phyloP scores from a whole-genome alignment of 2,113 vertebrate genomes.

The Microtus richardsoni region DNA sequence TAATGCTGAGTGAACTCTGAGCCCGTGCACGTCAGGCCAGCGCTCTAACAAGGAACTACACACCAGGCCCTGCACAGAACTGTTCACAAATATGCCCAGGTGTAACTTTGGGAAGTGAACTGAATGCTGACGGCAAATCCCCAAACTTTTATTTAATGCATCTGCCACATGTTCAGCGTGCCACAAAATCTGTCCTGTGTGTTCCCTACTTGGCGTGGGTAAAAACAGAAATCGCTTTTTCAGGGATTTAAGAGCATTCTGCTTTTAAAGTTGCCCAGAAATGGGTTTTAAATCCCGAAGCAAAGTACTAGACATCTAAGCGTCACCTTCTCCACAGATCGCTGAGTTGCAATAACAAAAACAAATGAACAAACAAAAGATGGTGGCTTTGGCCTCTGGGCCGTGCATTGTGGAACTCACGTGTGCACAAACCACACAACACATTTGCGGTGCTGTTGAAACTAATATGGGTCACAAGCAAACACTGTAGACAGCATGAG shows the following conservation, averaged over 20 bases:
- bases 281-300: slow-evolving; percentile 44
- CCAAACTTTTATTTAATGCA: neutral
- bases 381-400: neutral
- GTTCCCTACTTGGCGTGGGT: neutral
- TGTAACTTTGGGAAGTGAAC: neutral
- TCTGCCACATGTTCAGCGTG: neutral
- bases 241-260: slow-evolving; percentile 42
- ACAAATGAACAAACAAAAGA: neutral
- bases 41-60: too few species aligned
- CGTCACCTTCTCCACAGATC: neutral
- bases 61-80: neutral
- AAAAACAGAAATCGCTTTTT: slow-evolving; percentile 3
- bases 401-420: neutral
- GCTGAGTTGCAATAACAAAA: neutral
- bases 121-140: neutral
- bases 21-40: neutral
- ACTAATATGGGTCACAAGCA: neutral
- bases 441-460: neutral
- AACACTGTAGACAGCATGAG: accelerated
- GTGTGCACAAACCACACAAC: neutral
- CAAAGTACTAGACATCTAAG: slow-evolving; percentile 55
- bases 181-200: neutral
- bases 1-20: neutral
- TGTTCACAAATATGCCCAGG: neutral
- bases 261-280: slow-evolving; percentile 3